Conservation (phyloP, 2,797 vertebrate genomes). For the Lophius americanus region DNA sequence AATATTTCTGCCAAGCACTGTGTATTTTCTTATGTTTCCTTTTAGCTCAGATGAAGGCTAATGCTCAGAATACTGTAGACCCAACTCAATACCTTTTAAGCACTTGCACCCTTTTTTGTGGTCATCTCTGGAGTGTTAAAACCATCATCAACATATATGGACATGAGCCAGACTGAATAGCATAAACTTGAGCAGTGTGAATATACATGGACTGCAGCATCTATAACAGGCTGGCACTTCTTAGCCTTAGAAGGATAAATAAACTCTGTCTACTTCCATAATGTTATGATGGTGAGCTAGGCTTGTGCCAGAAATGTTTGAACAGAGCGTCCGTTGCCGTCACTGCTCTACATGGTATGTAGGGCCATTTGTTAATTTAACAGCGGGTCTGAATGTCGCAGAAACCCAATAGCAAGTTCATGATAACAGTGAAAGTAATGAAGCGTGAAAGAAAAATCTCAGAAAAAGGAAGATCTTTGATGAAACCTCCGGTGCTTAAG, state of each 20-base stretch:
- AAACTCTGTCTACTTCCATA: too few species aligned
- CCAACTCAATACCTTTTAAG: slow-evolving; percentile 31
- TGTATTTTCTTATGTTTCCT: neutral
- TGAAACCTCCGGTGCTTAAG: neutral
- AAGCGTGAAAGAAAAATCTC: neutral
- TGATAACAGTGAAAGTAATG: neutral
- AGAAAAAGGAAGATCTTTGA: too few species aligned
- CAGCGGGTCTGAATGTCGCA: neutral
- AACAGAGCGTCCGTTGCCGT: too few species aligned
- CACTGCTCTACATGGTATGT: too few species aligned
- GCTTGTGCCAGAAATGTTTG: too few species aligned
- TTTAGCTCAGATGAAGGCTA: neutral
- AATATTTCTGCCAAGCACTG: neutral
- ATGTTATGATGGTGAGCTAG: too few species aligned
- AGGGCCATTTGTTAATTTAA: too few species aligned
- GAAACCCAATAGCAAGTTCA: neutral
- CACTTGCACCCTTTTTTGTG: slow-evolving; percentile 4
- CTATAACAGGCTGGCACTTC: neutral
- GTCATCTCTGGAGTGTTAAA: slow-evolving; percentile 23
- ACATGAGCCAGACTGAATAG: slow-evolving; percentile 11
- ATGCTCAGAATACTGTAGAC: neutral
- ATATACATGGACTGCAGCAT: neutral
- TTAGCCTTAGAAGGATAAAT: neutral
- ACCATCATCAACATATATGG: neutral
- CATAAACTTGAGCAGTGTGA: slow-evolving; percentile 10